A percentile compares a stretch with the other conserved stretches of the same genome.
Conservation (phyloP, 2,113 vertebrate species). For the Notechis scutatus region DNA sequence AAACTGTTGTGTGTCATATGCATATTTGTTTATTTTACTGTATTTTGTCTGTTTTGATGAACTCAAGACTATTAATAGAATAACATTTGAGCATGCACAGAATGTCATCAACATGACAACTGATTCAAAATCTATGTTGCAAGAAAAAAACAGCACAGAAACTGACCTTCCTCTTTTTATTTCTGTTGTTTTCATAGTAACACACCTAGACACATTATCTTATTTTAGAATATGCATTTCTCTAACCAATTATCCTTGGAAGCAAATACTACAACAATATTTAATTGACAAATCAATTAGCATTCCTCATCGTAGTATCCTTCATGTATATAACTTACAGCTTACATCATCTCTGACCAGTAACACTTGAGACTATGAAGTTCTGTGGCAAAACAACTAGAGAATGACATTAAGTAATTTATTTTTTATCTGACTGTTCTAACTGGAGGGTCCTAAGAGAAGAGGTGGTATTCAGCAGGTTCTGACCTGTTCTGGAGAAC, state of each 20-base stretch:
- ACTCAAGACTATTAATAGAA: neutral
- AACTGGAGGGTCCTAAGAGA: neutral
- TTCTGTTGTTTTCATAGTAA: neutral
- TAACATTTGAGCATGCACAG: neutral
- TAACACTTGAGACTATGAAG: neutral
- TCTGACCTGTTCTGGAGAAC: too few relatives aligned
- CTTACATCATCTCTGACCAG: neutral
- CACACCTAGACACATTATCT: neutral
- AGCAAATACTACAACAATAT: neutral
- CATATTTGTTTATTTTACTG: neutral
- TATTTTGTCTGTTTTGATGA: neutral
- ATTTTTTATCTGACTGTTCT: neutral
- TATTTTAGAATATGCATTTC: neutral
- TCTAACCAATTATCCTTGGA: neutral
- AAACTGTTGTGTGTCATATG: neutral
- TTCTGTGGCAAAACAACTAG: neutral
- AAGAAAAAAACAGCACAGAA: neutral
- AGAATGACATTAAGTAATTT: neutral
- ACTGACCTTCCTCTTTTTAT: neutral
- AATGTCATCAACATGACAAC: neutral
- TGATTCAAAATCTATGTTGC: neutral
- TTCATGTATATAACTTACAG: neutral
- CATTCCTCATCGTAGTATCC: neutral
- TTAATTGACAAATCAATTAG: neutral
- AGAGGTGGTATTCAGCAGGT: too few relatives aligned